Percentiles rank a stretch among this genome's conserved stretches.
Evolutionary conservation across 2,113 vertebrate genomes (phyloP).

Genomic region (Phylloscopus trochiloides): DNA sequence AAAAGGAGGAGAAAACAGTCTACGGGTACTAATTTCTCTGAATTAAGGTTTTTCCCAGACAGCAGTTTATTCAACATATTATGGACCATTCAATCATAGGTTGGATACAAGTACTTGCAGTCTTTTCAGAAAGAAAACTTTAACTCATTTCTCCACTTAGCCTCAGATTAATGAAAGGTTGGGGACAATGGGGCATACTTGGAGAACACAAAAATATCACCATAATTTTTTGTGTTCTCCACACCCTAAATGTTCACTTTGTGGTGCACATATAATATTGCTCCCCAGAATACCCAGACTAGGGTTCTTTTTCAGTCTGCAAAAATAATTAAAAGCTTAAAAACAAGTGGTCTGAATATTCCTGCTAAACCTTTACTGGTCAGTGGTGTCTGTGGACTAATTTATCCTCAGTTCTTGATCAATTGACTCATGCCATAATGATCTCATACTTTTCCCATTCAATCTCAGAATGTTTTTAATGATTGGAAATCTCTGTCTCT

Average conservation of each 20-base stretch:
- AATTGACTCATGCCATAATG: neutral
- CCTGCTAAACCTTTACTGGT: neutral
- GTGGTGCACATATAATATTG: neutral
- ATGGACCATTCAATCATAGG: neutral
- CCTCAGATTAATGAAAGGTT: neutral
- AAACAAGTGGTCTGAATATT: neutral
- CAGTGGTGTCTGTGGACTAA: neutral
- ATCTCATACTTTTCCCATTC: neutral
- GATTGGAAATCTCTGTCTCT: neutral
- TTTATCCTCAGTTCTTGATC: neutral
- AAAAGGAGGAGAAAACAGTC: neutral
- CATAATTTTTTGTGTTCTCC: neutral
- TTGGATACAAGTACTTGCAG: neutral
- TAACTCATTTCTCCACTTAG: neutral
- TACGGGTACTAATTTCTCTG: neutral
- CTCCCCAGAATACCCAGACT: neutral
- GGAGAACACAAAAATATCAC: neutral
- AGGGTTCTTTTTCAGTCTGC: neutral
- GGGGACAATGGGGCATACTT: neutral
- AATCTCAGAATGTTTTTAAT: neutral
- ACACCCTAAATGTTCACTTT: neutral
- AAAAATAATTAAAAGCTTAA: neutral
- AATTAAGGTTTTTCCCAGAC: neutral
- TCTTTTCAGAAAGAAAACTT: neutral
- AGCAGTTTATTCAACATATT: neutral